phyloP scores from a whole-genome alignment of 2,113 vertebrate species.

The Athene cunicularia region DNA sequence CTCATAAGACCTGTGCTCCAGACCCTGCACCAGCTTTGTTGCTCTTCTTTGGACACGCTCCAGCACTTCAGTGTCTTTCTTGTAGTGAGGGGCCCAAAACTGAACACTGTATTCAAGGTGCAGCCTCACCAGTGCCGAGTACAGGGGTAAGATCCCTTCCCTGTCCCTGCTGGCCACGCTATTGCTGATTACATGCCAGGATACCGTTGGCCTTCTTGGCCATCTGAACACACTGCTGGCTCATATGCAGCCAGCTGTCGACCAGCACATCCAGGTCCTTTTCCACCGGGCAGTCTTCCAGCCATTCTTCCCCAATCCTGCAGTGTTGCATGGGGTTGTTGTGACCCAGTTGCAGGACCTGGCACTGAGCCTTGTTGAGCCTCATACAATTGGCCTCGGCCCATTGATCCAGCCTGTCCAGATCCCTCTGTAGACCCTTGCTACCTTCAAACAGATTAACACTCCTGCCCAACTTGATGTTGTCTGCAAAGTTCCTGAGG shows the following conservation, averaged over 20 bases:
- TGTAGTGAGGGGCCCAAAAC: background rate
- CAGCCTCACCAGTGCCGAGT: background rate
- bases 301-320: background rate
- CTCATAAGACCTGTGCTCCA: no score
- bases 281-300: accelerated
- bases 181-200: background rate
- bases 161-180: background rate
- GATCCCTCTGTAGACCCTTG: background rate
- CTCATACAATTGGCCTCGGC: accelerated
- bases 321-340: background rate
- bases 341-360: background rate
- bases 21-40: background rate
- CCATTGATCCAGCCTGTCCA: background rate
- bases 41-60: background rate
- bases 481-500: background rate
- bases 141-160: background rate
- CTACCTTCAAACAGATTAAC: background rate
- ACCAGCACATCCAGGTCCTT: background rate
- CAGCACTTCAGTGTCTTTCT: no score
- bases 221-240: background rate
- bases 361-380: background rate
- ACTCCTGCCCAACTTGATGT: no score
- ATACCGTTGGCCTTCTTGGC: background rate
- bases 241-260: accelerated
- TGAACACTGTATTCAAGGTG: background rate